Base-by-base conservation (phyloP, 2,113 vertebrate species). In the Fukomys damarensis region DNA sequence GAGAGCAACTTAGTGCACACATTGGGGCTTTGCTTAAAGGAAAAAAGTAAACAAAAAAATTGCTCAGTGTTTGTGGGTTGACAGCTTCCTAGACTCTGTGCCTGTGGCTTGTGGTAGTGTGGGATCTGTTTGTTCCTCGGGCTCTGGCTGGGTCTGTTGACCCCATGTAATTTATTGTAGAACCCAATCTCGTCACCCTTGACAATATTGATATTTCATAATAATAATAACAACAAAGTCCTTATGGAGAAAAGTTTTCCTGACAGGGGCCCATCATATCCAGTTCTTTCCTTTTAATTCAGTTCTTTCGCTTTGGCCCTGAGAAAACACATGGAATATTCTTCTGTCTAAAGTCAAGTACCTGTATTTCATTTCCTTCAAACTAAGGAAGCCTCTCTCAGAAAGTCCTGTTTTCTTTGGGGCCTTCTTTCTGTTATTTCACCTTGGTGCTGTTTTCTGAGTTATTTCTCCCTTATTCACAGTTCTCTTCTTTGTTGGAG, bases 71-170 rank as follows among this genome's bases (percentile, higher is more conserved):
- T 12, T 22, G 0, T 26, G n/a, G 35, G 17, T 38, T 35, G 19
- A 17, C 54, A 2, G 7, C 30, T 28, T 16, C 46, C 2, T 43
- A 5, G 0, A 16, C 11, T 30, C 11, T 65, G 5, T 28, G 6
- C 1, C 0, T 4, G 16, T 38, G 0, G 7, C 41, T 4, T 14
- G 2, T 12, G 1, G 4, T 11, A 1, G 0, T 28, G 2, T 1
- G 20, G 32, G 14, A 26, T 26, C 16, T 3, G 4, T 3, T 17
- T 2, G 20, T 0, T 0, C 8, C 32, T 7, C 20, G 0, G 2
- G 16, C 52, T 17, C 24, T 7, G 28, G 5, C 4, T 41, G 12
- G 2, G 14, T 28, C 56, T 17, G 0, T 7, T 49, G 65, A 9
- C 13, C 20, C 58, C 38, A 16, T 12, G 32, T 20, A 0, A 6